Base-by-base conservation (phyloP, 2,888 invertebrate genomes). In the Sisyra terminalis region DNA sequence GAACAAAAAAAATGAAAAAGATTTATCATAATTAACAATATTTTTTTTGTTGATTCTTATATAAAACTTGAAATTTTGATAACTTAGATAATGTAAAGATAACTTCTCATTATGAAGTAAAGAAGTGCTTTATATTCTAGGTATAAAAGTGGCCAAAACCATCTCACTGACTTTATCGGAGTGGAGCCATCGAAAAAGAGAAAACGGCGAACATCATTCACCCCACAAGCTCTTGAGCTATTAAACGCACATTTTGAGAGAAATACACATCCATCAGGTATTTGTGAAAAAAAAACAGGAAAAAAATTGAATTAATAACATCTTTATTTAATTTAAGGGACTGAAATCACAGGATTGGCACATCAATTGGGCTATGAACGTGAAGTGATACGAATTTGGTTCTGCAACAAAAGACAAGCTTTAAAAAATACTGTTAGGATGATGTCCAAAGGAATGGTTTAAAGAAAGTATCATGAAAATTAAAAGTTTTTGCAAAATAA, bases 301-400 rank as follows among this genome's bases (percentile, higher is more conserved):
- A 32, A 32, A 6, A 13, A 32, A 13, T 6, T 32, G 8, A 32
- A 32, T 32, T 32, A 32, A 32, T 32, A 32, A 32, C 32, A 7
- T 17, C 46, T 50, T 44, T 48, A 40, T 46, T 48, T 51, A 49
- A 43, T 60, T 70, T 35, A 67, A 94, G 94, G 94, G 50, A 89
- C 90, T 46, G 96, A 96, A 71, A 96, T 96, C 60, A 96, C 94
- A 13, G 88, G 88, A 32, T 67, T 96, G 50, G 92, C 94, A 10
- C 90, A 93, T 59, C 90, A 92, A 60, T 67, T 97, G 45, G 94
- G 94, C 51, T 96, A 96, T 64, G 96, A 96, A 59, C 74, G 96
- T 43, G 96, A 97, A 69, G 96, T 96, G 42, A 94, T 97, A 56
- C 72, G 96, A 63, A 96, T 97, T 66, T 97, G 97, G 96, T 97